phyloP scores from a whole-genome alignment of 2,797 vertebrate species.

The Heliangelus exortis region DNA sequence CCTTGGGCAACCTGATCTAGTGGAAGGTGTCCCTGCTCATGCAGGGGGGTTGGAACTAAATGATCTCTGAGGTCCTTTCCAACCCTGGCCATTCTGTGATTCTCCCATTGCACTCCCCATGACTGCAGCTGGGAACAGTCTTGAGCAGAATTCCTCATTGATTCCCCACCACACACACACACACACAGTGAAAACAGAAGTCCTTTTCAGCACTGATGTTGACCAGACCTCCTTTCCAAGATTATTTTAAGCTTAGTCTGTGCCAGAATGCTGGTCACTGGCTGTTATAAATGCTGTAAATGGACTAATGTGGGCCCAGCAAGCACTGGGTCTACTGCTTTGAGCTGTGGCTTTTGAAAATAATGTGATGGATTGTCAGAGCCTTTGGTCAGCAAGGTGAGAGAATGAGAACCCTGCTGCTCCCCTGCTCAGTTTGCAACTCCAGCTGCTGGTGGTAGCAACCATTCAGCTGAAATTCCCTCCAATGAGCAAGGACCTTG shows the following conservation, averaged over 20 bases:
- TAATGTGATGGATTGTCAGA: constrained; percentile 50
- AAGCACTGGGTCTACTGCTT: not conserved
- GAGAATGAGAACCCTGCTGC: constrained; percentile 52
- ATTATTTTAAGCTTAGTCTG: not conserved
- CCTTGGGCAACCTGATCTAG: no score
- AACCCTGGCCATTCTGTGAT: no score
- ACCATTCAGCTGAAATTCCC: constrained; percentile 36
- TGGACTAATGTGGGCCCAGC: constrained; percentile 53
- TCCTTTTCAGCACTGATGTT: not conserved
- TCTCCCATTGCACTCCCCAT: not conserved
- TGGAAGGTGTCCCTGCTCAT: no score
- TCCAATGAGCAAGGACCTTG: constrained; percentile 35
- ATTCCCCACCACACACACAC: rapidly evolving
- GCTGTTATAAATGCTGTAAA: constrained; percentile 38
- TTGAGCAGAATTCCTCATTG: not conserved
- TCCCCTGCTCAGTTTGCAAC: constrained; percentile 23
- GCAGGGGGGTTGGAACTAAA: no score
- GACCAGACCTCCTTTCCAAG: not conserved
- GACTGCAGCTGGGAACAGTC: not conserved
- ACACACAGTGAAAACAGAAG: not conserved
- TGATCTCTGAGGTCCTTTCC: no score
- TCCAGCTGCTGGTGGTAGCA: constrained; percentile 19
- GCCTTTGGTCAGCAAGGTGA: not conserved
- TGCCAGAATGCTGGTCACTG: not conserved
- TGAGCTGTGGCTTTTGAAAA: constrained; percentile 35